Evolutionary conservation across 2,888 invertebrate species (phyloP).

Genomic region (Syritta pipiens): DNA sequence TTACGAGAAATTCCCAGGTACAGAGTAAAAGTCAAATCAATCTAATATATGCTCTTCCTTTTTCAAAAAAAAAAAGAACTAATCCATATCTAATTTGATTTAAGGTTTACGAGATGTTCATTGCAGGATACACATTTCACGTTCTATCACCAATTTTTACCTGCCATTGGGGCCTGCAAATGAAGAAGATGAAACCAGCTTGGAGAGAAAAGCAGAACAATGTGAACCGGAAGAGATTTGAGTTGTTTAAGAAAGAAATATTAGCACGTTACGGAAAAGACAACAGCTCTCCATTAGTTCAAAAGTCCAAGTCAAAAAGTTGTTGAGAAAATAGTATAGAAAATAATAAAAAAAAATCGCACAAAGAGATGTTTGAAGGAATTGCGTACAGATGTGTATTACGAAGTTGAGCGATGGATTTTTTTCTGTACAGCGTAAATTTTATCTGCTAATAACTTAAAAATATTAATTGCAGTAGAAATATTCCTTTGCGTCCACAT

Average conservation of each 20-base stretch:
- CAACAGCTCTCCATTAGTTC: slow-evolving; percentile 26
- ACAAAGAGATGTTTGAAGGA: too few relatives aligned
- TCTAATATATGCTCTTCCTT: neutral
- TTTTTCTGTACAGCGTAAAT: too few relatives aligned
- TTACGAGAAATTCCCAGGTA: slow-evolving; percentile 95
- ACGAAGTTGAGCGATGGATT: too few relatives aligned
- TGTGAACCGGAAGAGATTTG: slow-evolving; percentile 89
- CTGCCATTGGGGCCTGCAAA: slow-evolving; percentile 93
- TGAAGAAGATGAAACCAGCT: slow-evolving; percentile 87
- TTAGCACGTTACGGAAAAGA: slow-evolving; percentile 84
- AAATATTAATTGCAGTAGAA: too few relatives aligned
- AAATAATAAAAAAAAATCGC: slow-evolving; percentile 7
- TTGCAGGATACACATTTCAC: slow-evolving; percentile 92
- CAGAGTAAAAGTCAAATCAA: slow-evolving; percentile 71
- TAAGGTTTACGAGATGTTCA: slow-evolving; percentile 95
- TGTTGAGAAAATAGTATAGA: slow-evolving; percentile 48
- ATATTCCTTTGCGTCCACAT: too few relatives aligned
- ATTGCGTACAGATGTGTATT: too few relatives aligned
- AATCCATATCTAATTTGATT: slow-evolving; percentile 68
- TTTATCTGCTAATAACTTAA: too few relatives aligned
- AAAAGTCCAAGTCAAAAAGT: slow-evolving; percentile 52
- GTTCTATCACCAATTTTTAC: slow-evolving; percentile 94
- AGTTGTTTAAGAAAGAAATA: slow-evolving; percentile 90
- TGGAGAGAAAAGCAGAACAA: slow-evolving; percentile 94
- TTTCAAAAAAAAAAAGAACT: neutral